phyloP scores from a whole-genome alignment of 2,888 invertebrate species.

The Xestia ashworthii region DNA sequence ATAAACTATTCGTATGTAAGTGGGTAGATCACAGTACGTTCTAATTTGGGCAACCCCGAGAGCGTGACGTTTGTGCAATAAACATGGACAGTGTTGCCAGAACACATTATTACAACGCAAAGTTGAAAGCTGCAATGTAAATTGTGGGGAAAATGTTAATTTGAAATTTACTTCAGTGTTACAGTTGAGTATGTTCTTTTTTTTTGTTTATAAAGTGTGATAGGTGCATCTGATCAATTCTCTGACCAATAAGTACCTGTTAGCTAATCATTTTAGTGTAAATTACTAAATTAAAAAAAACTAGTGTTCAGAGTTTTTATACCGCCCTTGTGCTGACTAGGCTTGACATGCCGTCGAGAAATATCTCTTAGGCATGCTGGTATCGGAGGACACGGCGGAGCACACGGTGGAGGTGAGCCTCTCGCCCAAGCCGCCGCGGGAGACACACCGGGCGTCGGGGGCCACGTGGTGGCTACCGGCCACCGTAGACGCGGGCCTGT shows the following conservation, averaged over 20 bases:
- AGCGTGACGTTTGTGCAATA: slow-evolving; percentile 69
- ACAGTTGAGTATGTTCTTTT: not conserved
- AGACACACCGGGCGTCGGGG: too few relatives aligned
- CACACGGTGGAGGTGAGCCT: too few relatives aligned
- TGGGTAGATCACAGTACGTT: slow-evolving; percentile 73
- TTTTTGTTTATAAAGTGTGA: not conserved
- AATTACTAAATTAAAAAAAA: too few relatives aligned
- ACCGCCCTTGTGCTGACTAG: too few relatives aligned
- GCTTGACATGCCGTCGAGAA: too few relatives aligned
- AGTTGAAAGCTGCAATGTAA: slow-evolving; percentile 31
- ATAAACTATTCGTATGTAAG: slow-evolving; percentile 52
- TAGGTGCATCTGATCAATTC: not conserved
- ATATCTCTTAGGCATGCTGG: too few relatives aligned
- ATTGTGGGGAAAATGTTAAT: slow-evolving; percentile 19
- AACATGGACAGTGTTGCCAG: slow-evolving; percentile 56
- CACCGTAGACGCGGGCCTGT: too few relatives aligned
- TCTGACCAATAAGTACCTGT: too few relatives aligned
- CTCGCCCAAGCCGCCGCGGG: too few relatives aligned
- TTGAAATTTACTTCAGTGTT: slow-evolving; percentile 9
- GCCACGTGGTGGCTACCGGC: too few relatives aligned
- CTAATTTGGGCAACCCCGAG: slow-evolving; percentile 73
- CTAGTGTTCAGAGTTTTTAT: too few relatives aligned
- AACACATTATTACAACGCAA: slow-evolving; percentile 12
- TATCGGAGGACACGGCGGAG: too few relatives aligned
- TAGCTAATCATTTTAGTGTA: not conserved